Evolutionary conservation across 2,113 vertebrate species (phyloP).

Genomic region (Regulus satrapa): DNA sequence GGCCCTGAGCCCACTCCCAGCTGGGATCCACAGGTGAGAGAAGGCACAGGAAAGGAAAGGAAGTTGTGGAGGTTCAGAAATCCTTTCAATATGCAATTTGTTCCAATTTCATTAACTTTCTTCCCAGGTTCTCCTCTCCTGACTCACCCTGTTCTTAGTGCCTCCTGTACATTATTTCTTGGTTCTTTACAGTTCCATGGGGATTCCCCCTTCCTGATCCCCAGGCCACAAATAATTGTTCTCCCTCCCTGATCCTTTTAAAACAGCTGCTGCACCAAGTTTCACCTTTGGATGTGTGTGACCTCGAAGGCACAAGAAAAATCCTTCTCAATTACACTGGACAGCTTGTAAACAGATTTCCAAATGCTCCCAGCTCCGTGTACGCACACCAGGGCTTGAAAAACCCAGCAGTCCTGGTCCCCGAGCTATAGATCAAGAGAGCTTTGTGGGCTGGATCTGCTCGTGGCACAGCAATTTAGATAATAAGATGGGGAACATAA

Average conservation of each 20-base stretch:
- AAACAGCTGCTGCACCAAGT: neutral
- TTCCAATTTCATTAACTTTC: neutral
- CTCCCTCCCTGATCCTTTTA: neutral
- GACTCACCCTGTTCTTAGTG: neutral
- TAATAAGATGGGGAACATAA: neutral
- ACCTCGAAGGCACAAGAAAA: neutral
- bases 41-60: neutral
- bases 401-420: neutral
- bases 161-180: neutral
- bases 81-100: neutral
- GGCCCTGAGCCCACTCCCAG: fast-evolving
- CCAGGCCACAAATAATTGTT: neutral
- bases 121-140: neutral
- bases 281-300: neutral
- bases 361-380: neutral
- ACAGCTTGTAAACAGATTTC: neutral
- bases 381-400: neutral
- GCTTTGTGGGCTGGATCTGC: neutral
- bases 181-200: neutral
- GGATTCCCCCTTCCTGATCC: neutral
- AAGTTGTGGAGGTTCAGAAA: neutral
- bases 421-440: neutral
- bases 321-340: neutral
- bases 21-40: fast-evolving
- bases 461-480: neutral